These are phyloP conservation scores for Engystomops pustulosus DNA, from an alignment of 2,113 vertebrate genomes.

Conservation along the genomic window DNA sequence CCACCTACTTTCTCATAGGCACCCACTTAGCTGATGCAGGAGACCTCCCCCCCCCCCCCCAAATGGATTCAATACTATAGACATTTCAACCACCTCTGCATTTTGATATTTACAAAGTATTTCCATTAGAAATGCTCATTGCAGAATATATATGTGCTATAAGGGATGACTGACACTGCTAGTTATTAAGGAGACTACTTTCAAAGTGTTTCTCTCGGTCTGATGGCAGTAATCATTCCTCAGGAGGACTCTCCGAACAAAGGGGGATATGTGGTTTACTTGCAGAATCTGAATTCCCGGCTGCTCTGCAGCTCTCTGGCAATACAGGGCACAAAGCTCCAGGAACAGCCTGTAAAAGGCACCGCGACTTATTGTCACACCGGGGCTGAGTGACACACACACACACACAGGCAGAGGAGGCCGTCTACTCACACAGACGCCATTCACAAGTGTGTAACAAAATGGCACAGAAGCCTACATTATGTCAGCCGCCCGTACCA, in stretches of 20 bases:
- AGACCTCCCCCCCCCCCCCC: no score
- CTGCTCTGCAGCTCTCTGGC: not conserved
- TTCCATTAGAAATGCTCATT: not conserved
- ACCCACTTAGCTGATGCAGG: not conserved
- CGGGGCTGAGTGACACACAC: slow-evolving; percentile 21
- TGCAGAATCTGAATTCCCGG: not conserved
- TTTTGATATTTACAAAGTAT: not conserved
- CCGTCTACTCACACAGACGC: not conserved
- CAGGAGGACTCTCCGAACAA: not conserved
- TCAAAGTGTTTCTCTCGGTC: not conserved
- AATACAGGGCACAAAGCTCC: not conserved
- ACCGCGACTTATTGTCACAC: not conserved
- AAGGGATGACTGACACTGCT: not conserved
- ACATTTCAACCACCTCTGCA: not conserved
- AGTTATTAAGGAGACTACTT: not conserved
- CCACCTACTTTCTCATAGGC: not conserved
- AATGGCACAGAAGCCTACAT: slow-evolving; percentile 28
- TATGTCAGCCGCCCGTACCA: not conserved
- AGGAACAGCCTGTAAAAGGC: not conserved
- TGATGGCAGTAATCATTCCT: not conserved
- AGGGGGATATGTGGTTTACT: not conserved
- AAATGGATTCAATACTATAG: not conserved
- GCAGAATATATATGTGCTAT: not conserved
- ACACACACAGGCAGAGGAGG: not conserved
- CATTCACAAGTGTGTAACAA: slow-evolving; percentile 4